phyloP scores from a whole-genome alignment of 1,140 invertebrate species.

The Psix sp. region DNA sequence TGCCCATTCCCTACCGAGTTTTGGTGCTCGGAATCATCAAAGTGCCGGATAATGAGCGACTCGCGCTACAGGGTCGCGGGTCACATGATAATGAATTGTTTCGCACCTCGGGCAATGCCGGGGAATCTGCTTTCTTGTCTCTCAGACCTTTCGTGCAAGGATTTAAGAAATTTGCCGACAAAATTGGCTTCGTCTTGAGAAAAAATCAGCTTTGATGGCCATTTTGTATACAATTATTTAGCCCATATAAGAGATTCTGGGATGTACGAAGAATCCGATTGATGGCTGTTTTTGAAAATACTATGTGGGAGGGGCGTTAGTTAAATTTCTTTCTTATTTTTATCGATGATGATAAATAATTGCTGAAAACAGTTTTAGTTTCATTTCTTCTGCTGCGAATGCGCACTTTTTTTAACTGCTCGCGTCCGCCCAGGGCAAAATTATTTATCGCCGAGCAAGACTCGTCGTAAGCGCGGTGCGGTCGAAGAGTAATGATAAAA shows the following conservation, averaged over 20 bases:
- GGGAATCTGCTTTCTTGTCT: conserved; percentile 29
- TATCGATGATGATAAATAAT: too few relatives aligned
- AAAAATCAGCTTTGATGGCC: conserved; percentile 19
- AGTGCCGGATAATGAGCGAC: conserved; percentile 72
- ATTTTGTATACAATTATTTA: conserved; percentile 23
- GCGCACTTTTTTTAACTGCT: background rate
- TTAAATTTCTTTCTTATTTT: too few relatives aligned
- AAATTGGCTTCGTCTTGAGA: conserved; percentile 3
- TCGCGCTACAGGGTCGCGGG: conserved; percentile 70
- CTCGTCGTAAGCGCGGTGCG: conserved; percentile 25
- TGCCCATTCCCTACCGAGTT: conserved; percentile 20
- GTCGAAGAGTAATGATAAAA: conserved; percentile 47
- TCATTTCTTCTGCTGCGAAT: background rate
- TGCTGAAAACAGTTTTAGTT: too few relatives aligned
- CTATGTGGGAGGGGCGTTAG: background rate
- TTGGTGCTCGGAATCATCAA: conserved; percentile 62
- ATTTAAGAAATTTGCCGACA: conserved; percentile 17
- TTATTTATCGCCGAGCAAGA: conserved; percentile 38
- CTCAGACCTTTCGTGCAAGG: conserved; percentile 14
- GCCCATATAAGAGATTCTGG: conserved; percentile 8
- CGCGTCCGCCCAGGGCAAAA: conserved; percentile 3
- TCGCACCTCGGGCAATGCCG: conserved; percentile 70
- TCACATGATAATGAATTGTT: conserved; percentile 75
- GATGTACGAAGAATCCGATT: conserved; percentile 1
- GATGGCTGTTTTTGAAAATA: conserved; percentile 4